Conservation (phyloP, 2,113 vertebrate genomes). For the Ictidomys tridecemlineatus region DNA sequence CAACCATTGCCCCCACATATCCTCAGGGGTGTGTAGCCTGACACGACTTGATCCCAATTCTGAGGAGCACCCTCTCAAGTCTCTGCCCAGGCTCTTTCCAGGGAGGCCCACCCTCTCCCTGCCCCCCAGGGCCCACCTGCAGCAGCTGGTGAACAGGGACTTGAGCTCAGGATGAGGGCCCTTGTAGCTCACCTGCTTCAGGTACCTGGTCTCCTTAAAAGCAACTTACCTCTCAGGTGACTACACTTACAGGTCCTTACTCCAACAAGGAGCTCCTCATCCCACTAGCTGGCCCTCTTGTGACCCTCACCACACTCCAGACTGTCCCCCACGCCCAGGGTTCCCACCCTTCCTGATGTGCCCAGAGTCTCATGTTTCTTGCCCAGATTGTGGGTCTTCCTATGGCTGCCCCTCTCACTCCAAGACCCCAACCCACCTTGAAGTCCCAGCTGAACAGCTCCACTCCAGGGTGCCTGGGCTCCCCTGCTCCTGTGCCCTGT, state of each 20-base stretch:
- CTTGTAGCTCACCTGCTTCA: neutral
- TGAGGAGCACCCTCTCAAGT: too few species aligned
- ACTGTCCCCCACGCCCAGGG: neutral
- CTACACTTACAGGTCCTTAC: too few species aligned
- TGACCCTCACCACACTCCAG: neutral
- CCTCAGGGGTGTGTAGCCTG: neutral
- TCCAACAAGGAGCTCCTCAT: too few species aligned
- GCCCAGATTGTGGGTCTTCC: neutral
- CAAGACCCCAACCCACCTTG: too few species aligned
- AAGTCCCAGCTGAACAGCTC: too few species aligned
- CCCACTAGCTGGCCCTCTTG: too few species aligned
- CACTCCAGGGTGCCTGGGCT: neutral
- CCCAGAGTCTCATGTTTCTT: neutral
- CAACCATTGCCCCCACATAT: neutral
- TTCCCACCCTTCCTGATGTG: neutral
- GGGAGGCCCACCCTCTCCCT: too few species aligned
- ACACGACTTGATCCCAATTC: too few species aligned
- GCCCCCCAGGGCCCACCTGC: too few species aligned
- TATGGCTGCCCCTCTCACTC: neutral
- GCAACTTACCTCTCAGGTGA: too few species aligned
- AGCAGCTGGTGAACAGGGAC: too few species aligned
- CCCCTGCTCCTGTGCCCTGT: neutral
- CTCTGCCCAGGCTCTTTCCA: accelerated
- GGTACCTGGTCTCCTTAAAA: accelerated
- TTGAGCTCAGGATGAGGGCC: too few species aligned